Conservation (phyloP, 2,888 invertebrate species). For the Lithophane ornitopus region DNA sequence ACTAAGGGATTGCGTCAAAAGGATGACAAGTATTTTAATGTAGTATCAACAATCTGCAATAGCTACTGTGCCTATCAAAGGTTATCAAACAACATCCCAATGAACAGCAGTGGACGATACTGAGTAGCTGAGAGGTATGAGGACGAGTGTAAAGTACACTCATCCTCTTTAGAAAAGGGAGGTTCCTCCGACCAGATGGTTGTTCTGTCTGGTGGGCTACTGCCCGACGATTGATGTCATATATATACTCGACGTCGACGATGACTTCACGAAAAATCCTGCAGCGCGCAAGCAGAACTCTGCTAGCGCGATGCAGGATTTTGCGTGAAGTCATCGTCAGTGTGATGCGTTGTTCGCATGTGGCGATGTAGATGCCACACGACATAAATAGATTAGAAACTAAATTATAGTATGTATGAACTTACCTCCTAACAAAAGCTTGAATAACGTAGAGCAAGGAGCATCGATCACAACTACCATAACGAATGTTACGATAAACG, state of each 20-base stretch:
- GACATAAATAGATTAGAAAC: neutral
- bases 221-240: too few relatives aligned
- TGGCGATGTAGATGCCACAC: too few relatives aligned
- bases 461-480: constrained; percentile 56
- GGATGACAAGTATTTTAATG: neutral
- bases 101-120: neutral
- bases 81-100: neutral
- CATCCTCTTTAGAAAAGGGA: too few relatives aligned
- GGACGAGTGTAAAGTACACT: too few relatives aligned
- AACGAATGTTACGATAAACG: constrained; percentile 45
- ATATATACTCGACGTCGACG: too few relatives aligned
- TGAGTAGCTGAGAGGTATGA: neutral
- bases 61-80: neutral
- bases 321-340: too few relatives aligned
- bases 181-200: too few relatives aligned
- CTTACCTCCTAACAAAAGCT: constrained; percentile 59
- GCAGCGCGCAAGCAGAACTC: too few relatives aligned
- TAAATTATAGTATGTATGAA: neutral
- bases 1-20: neutral
- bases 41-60: neutral
- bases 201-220: too few relatives aligned
- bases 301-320: too few relatives aligned
- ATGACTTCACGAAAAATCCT: too few relatives aligned
- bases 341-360: too few relatives aligned
- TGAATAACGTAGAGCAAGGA: constrained; percentile 59